Conservation (phyloP, 2,797 vertebrate genomes). For the Alcedo quadribrachys region DNA sequence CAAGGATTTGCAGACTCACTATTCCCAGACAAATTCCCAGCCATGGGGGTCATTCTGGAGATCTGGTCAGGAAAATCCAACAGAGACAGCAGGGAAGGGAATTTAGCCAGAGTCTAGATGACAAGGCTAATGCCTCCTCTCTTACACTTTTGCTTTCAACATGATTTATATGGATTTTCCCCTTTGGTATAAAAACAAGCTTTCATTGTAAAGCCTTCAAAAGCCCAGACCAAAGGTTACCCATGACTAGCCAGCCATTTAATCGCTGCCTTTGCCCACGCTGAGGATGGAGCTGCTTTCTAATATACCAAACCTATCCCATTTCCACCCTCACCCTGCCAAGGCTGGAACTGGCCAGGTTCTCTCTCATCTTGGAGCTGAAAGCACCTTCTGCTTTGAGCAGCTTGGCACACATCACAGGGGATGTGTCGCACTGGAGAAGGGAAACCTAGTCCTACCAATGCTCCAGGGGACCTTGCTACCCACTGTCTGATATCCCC, state of each 20-base stretch:
- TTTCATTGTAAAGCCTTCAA: slow-evolving; percentile 14
- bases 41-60: not conserved
- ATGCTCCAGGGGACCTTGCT: not conserved
- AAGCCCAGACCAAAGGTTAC: slow-evolving; percentile 6
- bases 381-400: slow-evolving; percentile 9
- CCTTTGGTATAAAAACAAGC: not conserved
- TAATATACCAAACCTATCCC: not conserved
- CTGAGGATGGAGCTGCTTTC: slow-evolving; percentile 10
- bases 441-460: not conserved
- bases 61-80: not conserved
- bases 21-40: not conserved
- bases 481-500: not conserved
- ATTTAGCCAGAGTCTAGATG: not conserved
- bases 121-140: not conserved
- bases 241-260: not conserved
- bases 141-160: not conserved
- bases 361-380: not conserved
- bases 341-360: not conserved
- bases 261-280: not conserved
- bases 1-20: not conserved
- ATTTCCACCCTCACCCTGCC: not conserved
- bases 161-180: not conserved
- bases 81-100: not conserved
- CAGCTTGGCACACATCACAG: not conserved
- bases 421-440: not conserved